Percentiles rank a stretch among this genome's conserved stretches.
These are phyloP conservation scores for Poecilia velifera DNA, from an alignment of 2,797 vertebrate species.

Conservation along the genomic window DNA sequence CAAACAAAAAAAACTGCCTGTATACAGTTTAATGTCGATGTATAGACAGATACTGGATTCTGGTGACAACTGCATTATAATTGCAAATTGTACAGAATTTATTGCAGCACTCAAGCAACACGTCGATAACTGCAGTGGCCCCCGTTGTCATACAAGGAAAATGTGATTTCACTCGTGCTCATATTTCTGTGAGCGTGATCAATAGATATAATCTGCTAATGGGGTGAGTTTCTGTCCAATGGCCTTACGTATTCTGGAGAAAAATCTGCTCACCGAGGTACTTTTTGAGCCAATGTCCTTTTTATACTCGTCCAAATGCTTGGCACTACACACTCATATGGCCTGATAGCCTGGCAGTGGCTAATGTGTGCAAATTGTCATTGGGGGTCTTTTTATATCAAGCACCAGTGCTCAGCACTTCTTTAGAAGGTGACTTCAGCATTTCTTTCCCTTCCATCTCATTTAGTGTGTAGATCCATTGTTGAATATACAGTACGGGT, in stretches of 20 bases:
- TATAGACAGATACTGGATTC: neutral
- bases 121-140: constrained; percentile 32
- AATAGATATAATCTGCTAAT: constrained; percentile 82
- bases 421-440: constrained; percentile 79
- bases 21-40: constrained; percentile 17
- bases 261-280: constrained; percentile 75
- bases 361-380: constrained; percentile 85
- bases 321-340: constrained; percentile 70
- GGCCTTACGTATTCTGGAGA: constrained; percentile 67
- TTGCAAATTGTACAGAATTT: constrained; percentile 18
- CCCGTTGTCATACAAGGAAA: constrained; percentile 47
- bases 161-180: constrained; percentile 50
- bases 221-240: constrained; percentile 71
- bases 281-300: constrained; percentile 77
- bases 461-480: constrained; percentile 81
- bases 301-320: constrained; percentile 67
- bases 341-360: constrained; percentile 76
- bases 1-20: neutral
- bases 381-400: constrained; percentile 81
- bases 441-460: constrained; percentile 80
- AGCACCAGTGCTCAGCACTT: constrained; percentile 80
- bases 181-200: constrained; percentile 67
- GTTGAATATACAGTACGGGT: constrained; percentile 79
- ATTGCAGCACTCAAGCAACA: constrained; percentile 34
- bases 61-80: constrained; percentile 17